phyloP scores from a whole-genome alignment of 2,888 invertebrate species.

The Caenorhabditis wallacei region DNA sequence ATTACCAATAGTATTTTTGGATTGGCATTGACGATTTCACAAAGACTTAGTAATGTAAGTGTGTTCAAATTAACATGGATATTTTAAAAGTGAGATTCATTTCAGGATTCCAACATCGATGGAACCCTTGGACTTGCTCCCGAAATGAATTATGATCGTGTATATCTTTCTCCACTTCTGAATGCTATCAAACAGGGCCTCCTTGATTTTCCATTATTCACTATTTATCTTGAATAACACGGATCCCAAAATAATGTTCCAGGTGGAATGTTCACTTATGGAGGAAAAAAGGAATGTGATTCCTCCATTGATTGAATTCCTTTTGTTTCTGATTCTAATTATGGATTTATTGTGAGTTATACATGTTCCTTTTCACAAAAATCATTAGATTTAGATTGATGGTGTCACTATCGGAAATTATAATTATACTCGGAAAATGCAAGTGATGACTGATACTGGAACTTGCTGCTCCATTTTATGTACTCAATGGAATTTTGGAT shows the following conservation, averaged over 20 bases:
- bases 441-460: slow-evolving; percentile 46
- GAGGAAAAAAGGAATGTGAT: slow-evolving; percentile 50
- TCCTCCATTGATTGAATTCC: slow-evolving; percentile 46
- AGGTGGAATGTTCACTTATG: slow-evolving; percentile 45
- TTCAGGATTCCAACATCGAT: slow-evolving; percentile 53
- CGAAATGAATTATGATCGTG: slow-evolving; percentile 55
- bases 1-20: slow-evolving; percentile 42
- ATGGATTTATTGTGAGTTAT: slow-evolving; percentile 37
- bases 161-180: slow-evolving; percentile 93
- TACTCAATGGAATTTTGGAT: slow-evolving; percentile 21
- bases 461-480: slow-evolving; percentile 44
- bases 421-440: slow-evolving; percentile 18
- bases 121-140: slow-evolving; percentile 63
- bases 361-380: not conserved
- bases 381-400: slow-evolving; percentile 34
- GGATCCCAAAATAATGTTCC: slow-evolving; percentile 30
- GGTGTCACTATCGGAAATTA: slow-evolving; percentile 28
- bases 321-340: slow-evolving; percentile 29
- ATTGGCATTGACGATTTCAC: slow-evolving; percentile 10
- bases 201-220: slow-evolving; percentile 48
- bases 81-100: not conserved
- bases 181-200: slow-evolving; percentile 90
- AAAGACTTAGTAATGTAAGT: slow-evolving; percentile 17
- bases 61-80: not conserved
- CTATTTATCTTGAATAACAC: slow-evolving; percentile 42